Evolutionary conservation across 37 sponge, comb jelly and placozoan species (phyloP).

Genomic region (Mnemiopsis leidyi): DNA sequence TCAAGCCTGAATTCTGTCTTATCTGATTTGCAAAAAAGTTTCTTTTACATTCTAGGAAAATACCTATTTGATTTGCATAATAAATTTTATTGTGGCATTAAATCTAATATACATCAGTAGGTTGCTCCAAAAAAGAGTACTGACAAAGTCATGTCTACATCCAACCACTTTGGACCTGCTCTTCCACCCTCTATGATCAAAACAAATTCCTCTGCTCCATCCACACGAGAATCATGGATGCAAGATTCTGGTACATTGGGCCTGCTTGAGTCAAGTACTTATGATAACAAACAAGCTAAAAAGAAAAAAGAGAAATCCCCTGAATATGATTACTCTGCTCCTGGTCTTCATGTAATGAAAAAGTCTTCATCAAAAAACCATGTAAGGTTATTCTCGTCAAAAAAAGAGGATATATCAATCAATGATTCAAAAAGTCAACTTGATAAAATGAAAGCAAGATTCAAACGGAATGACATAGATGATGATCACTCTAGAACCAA

Average conservation of each 20-base stretch:
- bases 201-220: not conserved
- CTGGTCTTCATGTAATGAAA: constrained; percentile 37
- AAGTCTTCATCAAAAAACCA: not conserved
- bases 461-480: not conserved
- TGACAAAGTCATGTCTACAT: no score
- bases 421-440: not conserved
- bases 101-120: no score
- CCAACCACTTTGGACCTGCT: not conserved
- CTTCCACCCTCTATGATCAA: not conserved
- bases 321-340: constrained; percentile 24
- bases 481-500: not conserved
- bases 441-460: not conserved
- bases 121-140: no score
- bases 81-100: no score
- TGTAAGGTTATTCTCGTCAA: not conserved
- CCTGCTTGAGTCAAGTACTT: not conserved
- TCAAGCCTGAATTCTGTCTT: no score
- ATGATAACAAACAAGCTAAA: not conserved
- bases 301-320: not conserved
- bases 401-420: not conserved
- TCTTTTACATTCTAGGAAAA: no score
- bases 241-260: not conserved
- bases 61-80: no score
- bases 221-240: constrained; percentile 25
- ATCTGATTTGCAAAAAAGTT: no score